A percentile compares a stretch with the other conserved stretches of the same genome.
Conservation (phyloP, 2,888 invertebrate species). For the Melanophora roralis region DNA sequence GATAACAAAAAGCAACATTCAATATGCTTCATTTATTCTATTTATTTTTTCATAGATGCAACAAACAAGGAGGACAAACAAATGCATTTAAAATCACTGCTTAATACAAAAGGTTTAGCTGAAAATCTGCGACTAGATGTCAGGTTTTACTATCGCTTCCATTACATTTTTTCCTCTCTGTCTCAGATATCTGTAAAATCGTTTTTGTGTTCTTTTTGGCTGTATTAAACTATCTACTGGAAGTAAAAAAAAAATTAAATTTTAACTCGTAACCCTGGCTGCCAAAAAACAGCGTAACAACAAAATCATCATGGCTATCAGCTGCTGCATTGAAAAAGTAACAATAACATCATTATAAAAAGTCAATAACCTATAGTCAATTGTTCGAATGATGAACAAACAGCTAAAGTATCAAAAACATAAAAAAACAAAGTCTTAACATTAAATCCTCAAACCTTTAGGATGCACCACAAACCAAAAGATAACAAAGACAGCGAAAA, state of each 20-base stretch:
- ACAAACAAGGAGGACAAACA: neutral
- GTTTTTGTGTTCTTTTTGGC: conserved; percentile 10
- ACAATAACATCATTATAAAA: conserved; percentile 60
- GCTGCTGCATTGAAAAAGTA: conserved; percentile 34
- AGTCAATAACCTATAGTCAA: conserved; percentile 58
- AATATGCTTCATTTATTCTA: conserved; percentile 12
- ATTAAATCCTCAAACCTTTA: conserved; percentile 40
- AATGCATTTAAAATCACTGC: neutral
- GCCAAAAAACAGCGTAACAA: conserved; percentile 8
- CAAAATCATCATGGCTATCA: conserved; percentile 31
- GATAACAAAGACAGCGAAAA: conserved; percentile 32
- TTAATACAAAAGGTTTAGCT: conserved; percentile 10
- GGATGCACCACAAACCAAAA: conserved; percentile 47
- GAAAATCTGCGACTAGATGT: conserved; percentile 24
- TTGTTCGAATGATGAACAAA: conserved; percentile 47
- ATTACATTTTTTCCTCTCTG: neutral
- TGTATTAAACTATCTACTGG: neutral
- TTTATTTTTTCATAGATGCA: neutral
- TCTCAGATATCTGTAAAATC: conserved; percentile 33
- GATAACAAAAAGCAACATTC: conserved; percentile 17
- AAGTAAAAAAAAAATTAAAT: neutral
- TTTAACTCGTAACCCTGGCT: conserved; percentile 6
- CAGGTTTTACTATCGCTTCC: neutral
- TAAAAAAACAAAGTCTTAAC: conserved; percentile 6
- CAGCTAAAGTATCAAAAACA: conserved; percentile 7